Evolutionary conservation across 1,140 invertebrate genomes (phyloP).

Genomic region (Drosophila pallidifrons): DNA sequence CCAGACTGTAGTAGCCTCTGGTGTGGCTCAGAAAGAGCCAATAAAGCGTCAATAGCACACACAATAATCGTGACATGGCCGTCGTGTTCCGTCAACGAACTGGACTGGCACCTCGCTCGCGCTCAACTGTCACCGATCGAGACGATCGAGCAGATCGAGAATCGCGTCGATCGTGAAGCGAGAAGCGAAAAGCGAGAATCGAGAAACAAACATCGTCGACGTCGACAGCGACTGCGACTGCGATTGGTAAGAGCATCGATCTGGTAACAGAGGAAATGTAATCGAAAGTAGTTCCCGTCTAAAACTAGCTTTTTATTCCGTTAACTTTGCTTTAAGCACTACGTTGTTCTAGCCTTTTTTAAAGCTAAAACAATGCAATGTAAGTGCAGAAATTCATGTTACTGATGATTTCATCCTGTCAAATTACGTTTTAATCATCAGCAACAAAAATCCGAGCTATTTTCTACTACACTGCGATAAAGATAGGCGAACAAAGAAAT

Average conservation of each 20-base stretch:
- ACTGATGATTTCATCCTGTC: too few species aligned
- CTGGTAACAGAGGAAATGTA: background rate
- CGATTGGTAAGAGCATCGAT: background rate
- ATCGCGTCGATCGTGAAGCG: conserved; percentile 3
- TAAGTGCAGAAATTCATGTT: too few species aligned
- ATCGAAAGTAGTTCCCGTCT: too few species aligned
- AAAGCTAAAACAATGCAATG: too few species aligned
- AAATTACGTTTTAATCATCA: too few species aligned
- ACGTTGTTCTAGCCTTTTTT: too few species aligned
- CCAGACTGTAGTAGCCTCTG: conserved; percentile 58
- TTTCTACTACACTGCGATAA: too few species aligned
- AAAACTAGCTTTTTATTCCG: too few species aligned
- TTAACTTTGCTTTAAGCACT: too few species aligned
- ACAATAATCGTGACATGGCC: conserved; percentile 43
- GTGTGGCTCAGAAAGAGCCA: conserved; percentile 35
- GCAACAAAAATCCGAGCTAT: too few species aligned
- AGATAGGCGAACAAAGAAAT: too few species aligned
- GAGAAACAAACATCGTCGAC: background rate
- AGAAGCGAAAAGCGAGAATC: conserved; percentile 4
- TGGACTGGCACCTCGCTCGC: conserved; percentile 32
- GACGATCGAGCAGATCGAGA: conserved; percentile 1
- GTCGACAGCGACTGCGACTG: background rate
- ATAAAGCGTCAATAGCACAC: conserved; percentile 29
- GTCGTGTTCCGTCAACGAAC: conserved; percentile 31
- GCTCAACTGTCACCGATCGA: conserved; percentile 34